Evolutionary conservation across 2,113 vertebrate genomes (phyloP).

Genomic region (Theristicus caerulescens): DNA sequence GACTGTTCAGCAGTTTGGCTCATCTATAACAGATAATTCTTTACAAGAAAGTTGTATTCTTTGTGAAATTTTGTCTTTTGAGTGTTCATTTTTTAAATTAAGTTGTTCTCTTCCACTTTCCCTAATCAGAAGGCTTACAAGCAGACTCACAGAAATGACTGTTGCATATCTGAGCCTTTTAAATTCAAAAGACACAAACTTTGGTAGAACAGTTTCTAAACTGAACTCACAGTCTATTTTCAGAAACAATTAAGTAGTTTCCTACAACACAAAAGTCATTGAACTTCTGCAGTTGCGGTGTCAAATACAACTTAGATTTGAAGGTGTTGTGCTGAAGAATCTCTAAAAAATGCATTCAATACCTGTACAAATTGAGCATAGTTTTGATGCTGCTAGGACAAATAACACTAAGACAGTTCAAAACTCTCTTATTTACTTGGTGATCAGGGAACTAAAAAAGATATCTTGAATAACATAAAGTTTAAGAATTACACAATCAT

Average conservation of each 20-base stretch:
- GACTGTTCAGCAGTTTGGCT: not conserved
- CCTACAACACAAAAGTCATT: not conserved
- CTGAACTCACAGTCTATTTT: not conserved
- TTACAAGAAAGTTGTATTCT: not conserved
- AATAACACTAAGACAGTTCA: not conserved
- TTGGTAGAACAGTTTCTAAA: not conserved
- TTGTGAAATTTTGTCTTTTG: not conserved
- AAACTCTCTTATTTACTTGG: not conserved
- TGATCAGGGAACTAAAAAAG: not conserved
- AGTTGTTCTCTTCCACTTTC: not conserved
- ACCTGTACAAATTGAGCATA: not conserved
- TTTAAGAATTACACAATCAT: slow-evolving; percentile 10
- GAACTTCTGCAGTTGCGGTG: not conserved
- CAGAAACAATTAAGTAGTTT: not conserved
- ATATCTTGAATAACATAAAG: not conserved
- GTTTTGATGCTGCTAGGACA: not conserved
- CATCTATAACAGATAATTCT: not conserved
- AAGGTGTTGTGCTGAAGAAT: not conserved
- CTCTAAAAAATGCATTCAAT: not conserved
- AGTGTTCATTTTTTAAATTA: not conserved
- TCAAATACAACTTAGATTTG: not conserved
- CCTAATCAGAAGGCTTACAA: not conserved
- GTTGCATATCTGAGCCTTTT: not conserved
- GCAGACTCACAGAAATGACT: not conserved
- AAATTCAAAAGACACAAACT: not conserved